Evolutionary conservation across 1,140 invertebrate genomes (phyloP), one percentile per base, ranked within the genome.

Genomic region (Drosophila gunungcola): DNA sequence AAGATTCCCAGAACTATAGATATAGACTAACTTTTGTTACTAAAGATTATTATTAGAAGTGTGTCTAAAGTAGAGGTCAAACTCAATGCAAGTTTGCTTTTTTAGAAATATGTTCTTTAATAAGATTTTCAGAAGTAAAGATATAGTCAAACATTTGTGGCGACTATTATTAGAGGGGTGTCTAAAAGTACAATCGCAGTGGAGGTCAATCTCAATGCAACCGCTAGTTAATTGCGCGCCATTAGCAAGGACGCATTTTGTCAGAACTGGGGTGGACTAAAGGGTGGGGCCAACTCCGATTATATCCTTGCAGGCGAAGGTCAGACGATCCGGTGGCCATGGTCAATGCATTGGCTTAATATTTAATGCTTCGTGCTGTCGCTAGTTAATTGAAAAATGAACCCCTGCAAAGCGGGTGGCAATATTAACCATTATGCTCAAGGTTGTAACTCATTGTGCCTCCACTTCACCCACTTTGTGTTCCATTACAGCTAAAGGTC

Each of bases 251-350:
- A 61, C 76, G 62, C 60, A 55, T 32, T 54, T 29, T 38, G 34
- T 45, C 32, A 65, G 32, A n/a, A 13, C 25, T 1, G 6, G 56
- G 43, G 4, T 55, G 46, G 9, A 49, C 27, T 38, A 51, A 48
- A 27, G 11, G 12, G 13, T 1, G 45, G 16, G 41, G 27, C 27
- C 38, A 63, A 32, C 43, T 53, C 45, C 29, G 11, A 27, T 54
- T 32, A 53, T 72, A 83, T 84, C 73, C 80, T 80, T 74, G 73
- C 38, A 3, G 46, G 11, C 29, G 83, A 84, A 89, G 84, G 84
- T 89, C 84, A 80, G 54, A 34, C 46, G 52, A 32, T 48, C 16
- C 49, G 32, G 27, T 49, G 42, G 38, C 63, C 56, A 48, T 54
- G 75, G 36, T 42, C 80, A 34, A 42, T 77, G 62, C 62, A 80